phyloP scores from a whole-genome alignment of 2,888 invertebrate genomes.

The Drosophila limbata region DNA sequence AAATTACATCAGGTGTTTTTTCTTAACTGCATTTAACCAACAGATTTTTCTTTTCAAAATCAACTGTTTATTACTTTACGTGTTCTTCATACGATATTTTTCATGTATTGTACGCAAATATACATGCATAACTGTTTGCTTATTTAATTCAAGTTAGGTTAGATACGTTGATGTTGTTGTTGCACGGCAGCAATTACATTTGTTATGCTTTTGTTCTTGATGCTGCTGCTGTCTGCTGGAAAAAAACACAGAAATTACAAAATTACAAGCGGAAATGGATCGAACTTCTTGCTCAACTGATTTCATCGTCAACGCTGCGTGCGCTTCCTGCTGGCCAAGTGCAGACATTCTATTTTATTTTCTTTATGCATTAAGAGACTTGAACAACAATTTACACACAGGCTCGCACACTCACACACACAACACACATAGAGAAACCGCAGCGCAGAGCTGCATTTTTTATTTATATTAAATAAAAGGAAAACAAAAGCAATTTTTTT shows the following conservation, averaged over 20 bases:
- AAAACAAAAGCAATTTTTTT: constrained; percentile 56
- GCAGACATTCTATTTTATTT: neutral
- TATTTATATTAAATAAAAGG: constrained; percentile 43
- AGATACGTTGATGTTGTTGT: constrained; percentile 37
- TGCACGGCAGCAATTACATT: constrained; percentile 27
- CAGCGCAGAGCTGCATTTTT: constrained; percentile 27
- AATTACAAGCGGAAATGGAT: constrained; percentile 55
- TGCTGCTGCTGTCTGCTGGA: constrained; percentile 46
- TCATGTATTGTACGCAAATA: constrained; percentile 31
- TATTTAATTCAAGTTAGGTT: constrained; percentile 16
- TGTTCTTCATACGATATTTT: constrained; percentile 16
- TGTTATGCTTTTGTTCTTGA: constrained; percentile 16
- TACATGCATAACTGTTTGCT: constrained; percentile 24
- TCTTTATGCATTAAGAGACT: constrained; percentile 18
- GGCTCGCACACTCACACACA: constrained; percentile 12
- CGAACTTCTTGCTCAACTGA: constrained; percentile 34
- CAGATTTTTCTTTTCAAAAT: constrained; percentile 38
- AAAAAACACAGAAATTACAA: constrained; percentile 52
- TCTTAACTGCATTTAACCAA: constrained; percentile 63
- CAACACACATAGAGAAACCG: constrained; percentile 17
- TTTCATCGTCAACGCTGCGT: constrained; percentile 23
- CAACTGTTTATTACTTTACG: constrained; percentile 21
- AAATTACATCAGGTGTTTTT: constrained; percentile 79
- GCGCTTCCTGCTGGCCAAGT: constrained; percentile 42
- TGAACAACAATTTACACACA: constrained; percentile 35